phyloP scores from a whole-genome alignment of 2,113 vertebrate genomes.

The Trogon surrucura region DNA sequence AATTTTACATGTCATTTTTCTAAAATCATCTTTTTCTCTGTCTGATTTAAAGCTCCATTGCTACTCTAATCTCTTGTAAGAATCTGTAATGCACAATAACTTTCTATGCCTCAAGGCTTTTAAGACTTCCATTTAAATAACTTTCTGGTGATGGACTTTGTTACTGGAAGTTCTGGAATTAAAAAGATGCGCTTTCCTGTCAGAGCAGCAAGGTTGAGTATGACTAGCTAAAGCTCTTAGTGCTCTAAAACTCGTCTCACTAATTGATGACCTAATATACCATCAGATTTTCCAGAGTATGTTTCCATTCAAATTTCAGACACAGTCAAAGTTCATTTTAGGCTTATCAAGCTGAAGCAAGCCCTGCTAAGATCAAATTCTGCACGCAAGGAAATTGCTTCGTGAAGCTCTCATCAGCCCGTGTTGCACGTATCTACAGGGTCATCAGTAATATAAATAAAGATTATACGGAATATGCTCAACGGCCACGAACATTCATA shows the following conservation, averaged over 20 bases:
- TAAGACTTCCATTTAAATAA: constrained; percentile 22
- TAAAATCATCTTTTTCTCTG: background rate
- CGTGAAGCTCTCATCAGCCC: background rate
- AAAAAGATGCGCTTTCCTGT: background rate
- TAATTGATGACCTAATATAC: constrained; percentile 17
- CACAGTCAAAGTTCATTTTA: constrained; percentile 5
- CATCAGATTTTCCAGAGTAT: background rate
- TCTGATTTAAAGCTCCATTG: background rate
- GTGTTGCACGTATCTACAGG: background rate
- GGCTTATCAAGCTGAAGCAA: constrained; percentile 7
- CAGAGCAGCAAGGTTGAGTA: background rate
- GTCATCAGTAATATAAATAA: background rate
- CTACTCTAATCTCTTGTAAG: background rate
- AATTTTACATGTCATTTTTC: background rate
- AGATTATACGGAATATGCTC: background rate
- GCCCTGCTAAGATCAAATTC: background rate
- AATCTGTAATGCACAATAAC: background rate
- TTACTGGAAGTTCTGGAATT: constrained; percentile 7
- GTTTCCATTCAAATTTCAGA: background rate
- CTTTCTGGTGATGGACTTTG: background rate
- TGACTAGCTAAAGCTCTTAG: background rate
- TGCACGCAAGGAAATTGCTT: background rate
- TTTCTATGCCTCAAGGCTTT: background rate
- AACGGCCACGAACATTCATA: background rate
- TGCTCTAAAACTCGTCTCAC: background rate